Percentiles rank a stretch among this genome's conserved stretches.
Conservation (phyloP, 2,888 invertebrate species). For the Molorchus minor region DNA sequence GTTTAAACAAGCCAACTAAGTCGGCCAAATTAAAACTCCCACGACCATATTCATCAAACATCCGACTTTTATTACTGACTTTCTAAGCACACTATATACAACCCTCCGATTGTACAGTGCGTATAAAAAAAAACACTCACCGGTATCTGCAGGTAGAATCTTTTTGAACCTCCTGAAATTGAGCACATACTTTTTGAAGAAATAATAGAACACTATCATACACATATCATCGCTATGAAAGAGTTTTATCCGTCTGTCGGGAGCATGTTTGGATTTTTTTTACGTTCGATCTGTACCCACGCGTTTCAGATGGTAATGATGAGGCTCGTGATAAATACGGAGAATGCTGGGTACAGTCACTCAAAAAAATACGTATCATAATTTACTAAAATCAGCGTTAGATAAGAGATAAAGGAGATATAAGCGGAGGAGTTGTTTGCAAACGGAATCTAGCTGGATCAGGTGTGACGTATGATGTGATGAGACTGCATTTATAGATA, state of each 20-base stretch:
- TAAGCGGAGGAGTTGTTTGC: neutral
- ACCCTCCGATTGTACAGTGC: too few relatives aligned
- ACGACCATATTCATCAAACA: too few relatives aligned
- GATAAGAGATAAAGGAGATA: neutral
- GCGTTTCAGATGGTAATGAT: too few relatives aligned
- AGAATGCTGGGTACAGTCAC: conserved; percentile 1
- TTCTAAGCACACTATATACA: too few relatives aligned
- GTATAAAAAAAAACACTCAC: too few relatives aligned
- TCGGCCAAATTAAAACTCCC: too few relatives aligned
- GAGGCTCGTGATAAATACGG: conserved; percentile 3
- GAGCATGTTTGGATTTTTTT: neutral
- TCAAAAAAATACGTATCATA: neutral
- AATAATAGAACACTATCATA: conserved; percentile 56
- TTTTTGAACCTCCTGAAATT: conserved; percentile 55
- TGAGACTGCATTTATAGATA: too few relatives aligned
- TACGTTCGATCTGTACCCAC: neutral
- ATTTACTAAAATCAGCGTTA: neutral
- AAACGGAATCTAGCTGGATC: too few relatives aligned
- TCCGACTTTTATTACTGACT: too few relatives aligned
- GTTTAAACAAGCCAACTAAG: too few relatives aligned
- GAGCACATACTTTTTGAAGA: conserved; percentile 57
- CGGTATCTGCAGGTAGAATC: conserved; percentile 48
- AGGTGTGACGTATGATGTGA: too few relatives aligned
- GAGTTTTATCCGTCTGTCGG: neutral
- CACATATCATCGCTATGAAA: conserved; percentile 48